Evolutionary conservation across 2,888 invertebrate species (phyloP).

Genomic region (Pasiphila rectangulata): DNA sequence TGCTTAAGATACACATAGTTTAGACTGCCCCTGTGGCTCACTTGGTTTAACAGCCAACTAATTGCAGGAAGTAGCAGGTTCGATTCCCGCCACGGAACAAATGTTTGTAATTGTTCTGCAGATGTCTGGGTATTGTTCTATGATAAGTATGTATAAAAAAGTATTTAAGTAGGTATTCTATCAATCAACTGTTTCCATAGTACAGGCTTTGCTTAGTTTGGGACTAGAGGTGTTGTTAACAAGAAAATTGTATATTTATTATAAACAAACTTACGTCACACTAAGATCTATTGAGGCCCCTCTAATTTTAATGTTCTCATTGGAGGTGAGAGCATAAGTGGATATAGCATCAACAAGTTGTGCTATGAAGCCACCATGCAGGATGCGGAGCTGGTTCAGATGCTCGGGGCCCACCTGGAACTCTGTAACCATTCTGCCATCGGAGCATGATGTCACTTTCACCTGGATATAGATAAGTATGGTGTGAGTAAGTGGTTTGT

Average conservation of each 20-base stretch:
- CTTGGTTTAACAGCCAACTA: too few relatives aligned
- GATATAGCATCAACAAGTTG: slow-evolving; percentile 87
- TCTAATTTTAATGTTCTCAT: slow-evolving; percentile 79
- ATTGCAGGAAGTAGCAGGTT: too few relatives aligned
- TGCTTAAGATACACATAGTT: too few relatives aligned
- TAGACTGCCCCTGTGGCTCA: too few relatives aligned
- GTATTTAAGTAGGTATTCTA: too few relatives aligned
- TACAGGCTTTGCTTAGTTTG: background rate
- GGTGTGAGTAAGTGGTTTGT: background rate
- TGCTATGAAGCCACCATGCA: slow-evolving; percentile 93
- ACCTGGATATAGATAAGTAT: too few relatives aligned
- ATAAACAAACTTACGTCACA: slow-evolving; percentile 81
- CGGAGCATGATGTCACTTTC: slow-evolving; percentile 76
- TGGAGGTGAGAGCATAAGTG: slow-evolving; percentile 88
- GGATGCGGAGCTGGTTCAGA: slow-evolving; percentile 85
- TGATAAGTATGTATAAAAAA: too few relatives aligned
- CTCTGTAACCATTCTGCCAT: slow-evolving; percentile 88
- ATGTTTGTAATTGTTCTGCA: too few relatives aligned
- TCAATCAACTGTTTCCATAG: background rate
- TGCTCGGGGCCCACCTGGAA: slow-evolving; percentile 87
- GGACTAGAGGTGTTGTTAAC: background rate
- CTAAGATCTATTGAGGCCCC: slow-evolving; percentile 92
- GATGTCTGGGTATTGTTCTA: too few relatives aligned
- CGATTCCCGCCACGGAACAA: too few relatives aligned
- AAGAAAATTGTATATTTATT: background rate